Evolutionary conservation across 2,113 vertebrate genomes (phyloP).

Genomic region (Synchiropus splendidus): DNA sequence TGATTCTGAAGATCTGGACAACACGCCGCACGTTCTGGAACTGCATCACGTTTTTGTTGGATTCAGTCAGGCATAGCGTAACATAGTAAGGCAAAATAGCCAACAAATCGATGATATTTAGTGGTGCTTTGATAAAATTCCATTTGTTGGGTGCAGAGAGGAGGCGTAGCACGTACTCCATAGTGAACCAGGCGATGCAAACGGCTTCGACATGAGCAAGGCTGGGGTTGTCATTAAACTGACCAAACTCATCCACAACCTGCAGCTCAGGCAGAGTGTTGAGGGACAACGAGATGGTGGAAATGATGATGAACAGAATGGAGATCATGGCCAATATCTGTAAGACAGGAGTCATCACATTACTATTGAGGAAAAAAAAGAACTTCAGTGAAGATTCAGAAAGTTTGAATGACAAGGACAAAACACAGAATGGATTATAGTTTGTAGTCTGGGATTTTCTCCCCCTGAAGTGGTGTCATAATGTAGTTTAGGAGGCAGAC

Average conservation of each 20-base stretch:
- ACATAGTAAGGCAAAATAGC: slow-evolving; percentile 95
- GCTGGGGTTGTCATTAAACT: slow-evolving; percentile 88
- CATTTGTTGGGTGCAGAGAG: slow-evolving; percentile 93
- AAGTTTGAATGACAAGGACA: no score
- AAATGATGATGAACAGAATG: slow-evolving; percentile 94
- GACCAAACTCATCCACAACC: slow-evolving; percentile 86
- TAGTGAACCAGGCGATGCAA: slow-evolving; percentile 98
- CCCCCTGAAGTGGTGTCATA: no score
- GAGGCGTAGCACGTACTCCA: slow-evolving; percentile 93
- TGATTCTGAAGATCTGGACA: slow-evolving; percentile 96
- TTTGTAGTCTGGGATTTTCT: no score
- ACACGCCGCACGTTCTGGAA: slow-evolving; percentile 96
- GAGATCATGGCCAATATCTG: slow-evolving; percentile 95
- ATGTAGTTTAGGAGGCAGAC: no score
- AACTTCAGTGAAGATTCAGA: neutral
- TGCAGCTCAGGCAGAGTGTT: slow-evolving; percentile 96
- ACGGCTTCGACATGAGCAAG: slow-evolving; percentile 93
- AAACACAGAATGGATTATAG: no score
- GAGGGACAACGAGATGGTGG: slow-evolving; percentile 94
- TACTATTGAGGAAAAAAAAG: no score
- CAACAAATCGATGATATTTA: slow-evolving; percentile 94
- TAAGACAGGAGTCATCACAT: slow-evolving; percentile 26
- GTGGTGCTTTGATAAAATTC: slow-evolving; percentile 94
- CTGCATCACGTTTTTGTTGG: slow-evolving; percentile 93
- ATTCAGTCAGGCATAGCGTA: slow-evolving; percentile 95